Evolutionary conservation across 1,140 invertebrate species (phyloP), one percentile per base, ranked within the genome.

Genomic region (Pteromalus puparum): DNA sequence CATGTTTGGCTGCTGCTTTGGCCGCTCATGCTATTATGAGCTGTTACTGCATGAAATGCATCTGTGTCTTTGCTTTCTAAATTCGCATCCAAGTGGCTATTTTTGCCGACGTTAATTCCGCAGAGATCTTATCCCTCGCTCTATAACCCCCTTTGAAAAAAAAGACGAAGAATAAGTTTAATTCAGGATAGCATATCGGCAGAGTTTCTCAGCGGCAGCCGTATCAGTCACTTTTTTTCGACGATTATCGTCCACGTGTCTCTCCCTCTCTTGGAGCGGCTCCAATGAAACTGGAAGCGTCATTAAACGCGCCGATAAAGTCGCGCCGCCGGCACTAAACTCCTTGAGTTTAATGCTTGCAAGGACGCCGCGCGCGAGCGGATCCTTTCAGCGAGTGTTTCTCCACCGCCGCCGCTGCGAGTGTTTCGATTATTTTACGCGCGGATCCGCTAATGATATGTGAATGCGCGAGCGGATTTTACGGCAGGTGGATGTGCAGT

Each of bases 261-360:
- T 21, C 24, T n/a, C 53, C 18, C 38, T 42, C 38, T 38, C 38
- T 4, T 21, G 65, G 6, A 24, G n/a, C 18, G 76, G 85, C 84
- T 87, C 84, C 74, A 86, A 85, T 82, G 83, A 81, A 88, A 88
- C 84, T 86, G 85, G 86, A 87, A 86, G 86, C 86, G 86, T 87
- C 87, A 86, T 88, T 88, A 89, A 88, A 87, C 73, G 84, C 84
- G 72, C 84, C 86, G 85, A 87, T 89, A 89, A 89, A 89, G 85
- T 87, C 81, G 79, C 85, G 67, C 21, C 38, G 81, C 65, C 68
- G 68, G 80, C 85, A 86, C 84, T 87, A 87, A 87, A 88, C 86
- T 81, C 75, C 84, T 82, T 75, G 85, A 84, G 75, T 88, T 87
- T 86, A 87, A 84, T 85, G 53, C 80, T 21, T 46, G 42, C 72